Evolutionary conservation across 1,140 invertebrate species (phyloP).

Genomic region (Plutomurus gul): DNA sequence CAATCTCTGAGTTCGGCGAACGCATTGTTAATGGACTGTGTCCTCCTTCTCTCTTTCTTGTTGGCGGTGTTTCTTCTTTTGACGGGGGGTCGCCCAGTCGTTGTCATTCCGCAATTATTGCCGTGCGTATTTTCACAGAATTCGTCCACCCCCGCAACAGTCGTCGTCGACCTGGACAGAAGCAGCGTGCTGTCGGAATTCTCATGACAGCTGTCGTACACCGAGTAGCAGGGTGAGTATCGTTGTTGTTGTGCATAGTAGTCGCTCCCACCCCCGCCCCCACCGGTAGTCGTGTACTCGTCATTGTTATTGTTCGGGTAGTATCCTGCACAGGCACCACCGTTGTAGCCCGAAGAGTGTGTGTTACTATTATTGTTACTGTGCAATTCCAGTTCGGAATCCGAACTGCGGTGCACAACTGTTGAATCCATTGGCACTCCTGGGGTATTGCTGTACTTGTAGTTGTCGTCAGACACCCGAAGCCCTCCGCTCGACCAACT

Average conservation of each 20-base stretch:
- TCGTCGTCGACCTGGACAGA: too few relatives aligned
- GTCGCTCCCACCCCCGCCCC: not conserved
- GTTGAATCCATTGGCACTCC: not conserved
- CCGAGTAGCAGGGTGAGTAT: not conserved
- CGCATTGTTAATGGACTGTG: constrained; percentile 92
- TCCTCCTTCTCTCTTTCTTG: constrained; percentile 85
- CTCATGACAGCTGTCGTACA: not conserved
- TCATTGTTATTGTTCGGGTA: not conserved
- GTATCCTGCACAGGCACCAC: not conserved
- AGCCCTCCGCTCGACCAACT: not conserved
- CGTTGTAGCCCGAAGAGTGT: not conserved
- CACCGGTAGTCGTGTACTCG: not conserved
- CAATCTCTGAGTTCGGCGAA: constrained; percentile 88
- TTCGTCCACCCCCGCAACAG: not conserved
- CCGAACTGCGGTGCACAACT: not conserved
- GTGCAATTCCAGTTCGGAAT: not conserved
- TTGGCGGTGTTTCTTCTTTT: constrained; percentile 67
- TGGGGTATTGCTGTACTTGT: not conserved
- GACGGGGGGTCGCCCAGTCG: constrained; percentile 39
- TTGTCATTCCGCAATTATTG: not conserved
- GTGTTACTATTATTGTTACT: not conserved
- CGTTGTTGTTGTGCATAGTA: not conserved
- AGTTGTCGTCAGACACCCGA: not conserved
- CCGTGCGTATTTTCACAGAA: not conserved
- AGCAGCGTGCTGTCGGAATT: not conserved